These are phyloP conservation scores for Scytalopus superciliaris DNA, from an alignment of 2,113 vertebrate genomes.

Conservation along the genomic window DNA sequence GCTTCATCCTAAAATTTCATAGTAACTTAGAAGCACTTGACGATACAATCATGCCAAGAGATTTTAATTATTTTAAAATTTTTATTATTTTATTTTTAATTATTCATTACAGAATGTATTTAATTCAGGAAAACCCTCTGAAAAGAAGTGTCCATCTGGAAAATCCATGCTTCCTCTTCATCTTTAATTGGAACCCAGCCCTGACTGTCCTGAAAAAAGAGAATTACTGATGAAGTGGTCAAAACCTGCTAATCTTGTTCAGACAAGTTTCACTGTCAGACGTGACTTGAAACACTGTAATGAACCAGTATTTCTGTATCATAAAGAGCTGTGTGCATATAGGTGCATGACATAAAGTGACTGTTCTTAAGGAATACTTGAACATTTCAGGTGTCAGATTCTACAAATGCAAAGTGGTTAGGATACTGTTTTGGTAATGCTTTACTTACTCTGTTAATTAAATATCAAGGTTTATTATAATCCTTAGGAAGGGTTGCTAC, in stretches of 20 bases:
- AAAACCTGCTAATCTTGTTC: background rate
- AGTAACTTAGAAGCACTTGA: background rate
- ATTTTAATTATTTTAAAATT: background rate
- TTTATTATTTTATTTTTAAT: background rate
- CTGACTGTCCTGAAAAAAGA: background rate
- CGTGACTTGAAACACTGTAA: background rate
- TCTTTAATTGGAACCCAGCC: background rate
- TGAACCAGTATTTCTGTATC: background rate
- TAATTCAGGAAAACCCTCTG: background rate
- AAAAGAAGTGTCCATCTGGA: background rate
- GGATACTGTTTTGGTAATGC: background rate
- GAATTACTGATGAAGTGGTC: background rate
- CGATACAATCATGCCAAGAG: background rate
- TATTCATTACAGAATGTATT: background rate
- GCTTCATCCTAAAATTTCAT: background rate
- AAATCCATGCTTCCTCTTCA: background rate
- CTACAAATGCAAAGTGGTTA: background rate
- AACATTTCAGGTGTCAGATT: background rate
- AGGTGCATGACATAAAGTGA: fast-evolving
- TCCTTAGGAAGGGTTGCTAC: background rate
- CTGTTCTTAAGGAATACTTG: background rate
- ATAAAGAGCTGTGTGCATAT: background rate
- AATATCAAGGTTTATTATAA: background rate
- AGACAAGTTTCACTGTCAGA: background rate
- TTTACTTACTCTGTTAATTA: background rate